Evolutionary conservation across 2,797 vertebrate species (phyloP).

Genomic region (Toxotes lorentzi): DNA sequence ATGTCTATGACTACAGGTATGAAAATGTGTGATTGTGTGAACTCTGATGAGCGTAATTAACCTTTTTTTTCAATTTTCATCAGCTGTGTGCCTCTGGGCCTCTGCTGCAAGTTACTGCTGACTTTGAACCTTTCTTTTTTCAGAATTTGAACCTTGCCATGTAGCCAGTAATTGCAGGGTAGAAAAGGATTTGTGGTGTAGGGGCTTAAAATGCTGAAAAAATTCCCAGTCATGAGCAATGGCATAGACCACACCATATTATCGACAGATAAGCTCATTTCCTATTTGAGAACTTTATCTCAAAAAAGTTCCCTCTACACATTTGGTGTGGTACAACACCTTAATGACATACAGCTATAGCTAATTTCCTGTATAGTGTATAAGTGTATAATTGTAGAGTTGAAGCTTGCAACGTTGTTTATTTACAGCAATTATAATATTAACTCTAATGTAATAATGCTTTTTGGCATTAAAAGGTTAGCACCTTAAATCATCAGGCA

Average conservation of each 20-base stretch:
- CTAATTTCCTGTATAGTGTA: not conserved
- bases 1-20: conserved; percentile 53
- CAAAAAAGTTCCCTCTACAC: not conserved
- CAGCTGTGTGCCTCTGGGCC: conserved; percentile 54
- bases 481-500: not conserved
- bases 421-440: not conserved
- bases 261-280: conserved; percentile 35
- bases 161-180: conserved; percentile 62
- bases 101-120: conserved; percentile 57
- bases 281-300: not conserved
- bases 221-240: conserved; percentile 41
- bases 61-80: conserved; percentile 62
- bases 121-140: conserved; percentile 50
- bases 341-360: not conserved
- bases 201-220: conserved; percentile 53
- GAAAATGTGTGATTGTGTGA: conserved; percentile 61
- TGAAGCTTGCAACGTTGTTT: not conserved
- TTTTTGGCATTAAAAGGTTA: not conserved
- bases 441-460: not conserved
- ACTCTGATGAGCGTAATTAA: conserved; percentile 72
- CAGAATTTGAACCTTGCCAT: conserved; percentile 50
- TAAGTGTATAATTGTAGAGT: no score
- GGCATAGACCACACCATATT: conserved; percentile 20
- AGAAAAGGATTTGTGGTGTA: conserved; percentile 40
- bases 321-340: not conserved